Base-by-base conservation (phyloP, 1,140 invertebrate genomes). In the Anthonomus grandis region DNA sequence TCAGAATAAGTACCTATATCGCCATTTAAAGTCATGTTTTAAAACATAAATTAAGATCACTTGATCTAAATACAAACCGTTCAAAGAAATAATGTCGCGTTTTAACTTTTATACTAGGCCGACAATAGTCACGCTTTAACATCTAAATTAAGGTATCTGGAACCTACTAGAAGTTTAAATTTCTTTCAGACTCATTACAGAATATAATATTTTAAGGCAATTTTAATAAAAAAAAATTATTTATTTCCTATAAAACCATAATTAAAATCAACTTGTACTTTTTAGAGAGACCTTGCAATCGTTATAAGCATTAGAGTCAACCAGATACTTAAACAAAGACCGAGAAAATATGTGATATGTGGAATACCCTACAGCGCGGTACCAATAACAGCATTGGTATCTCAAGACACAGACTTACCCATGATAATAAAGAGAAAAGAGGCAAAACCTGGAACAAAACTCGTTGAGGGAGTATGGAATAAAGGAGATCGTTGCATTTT, bases 341-440 rank as follows among this genome's bases (percentile, higher is more conserved):
- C 38, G 9, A 13, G 9, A 39, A 21, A 12, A 22, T 22, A 18
- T 2, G 82, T 89, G 62, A 71, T 98, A 15, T 98, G 95, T 78
- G 96, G 96, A 10, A 95, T 99, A 0, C 95, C 97, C 0, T 98
- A 98, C 66, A 97, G 95, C n/a, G 97, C 95, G 4, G 73, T 99
- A n/a, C 95, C 95, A 0, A 82, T 99, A 53, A 93, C 95, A 0
- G 95, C 93, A 6, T 75, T 93, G 15, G 83, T 93, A 0, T 87
- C 89, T 17, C 69, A 83, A 4, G 80, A 87, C 57, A 78, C 81
- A 4, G 73, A 85, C 25, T 83, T 86, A 36, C 91, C 94, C 0
- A 95, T 97, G 93, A 70, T 98, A 24, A 89, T 97, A 63, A 81
- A 88, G 61, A 77, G 90, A 67, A 91, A 91, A 73, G 95, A 98